Evolutionary conservation across 1,140 invertebrate species (phyloP), one percentile per base, ranked within the genome.

Genomic region (Drosophila melanica): DNA sequence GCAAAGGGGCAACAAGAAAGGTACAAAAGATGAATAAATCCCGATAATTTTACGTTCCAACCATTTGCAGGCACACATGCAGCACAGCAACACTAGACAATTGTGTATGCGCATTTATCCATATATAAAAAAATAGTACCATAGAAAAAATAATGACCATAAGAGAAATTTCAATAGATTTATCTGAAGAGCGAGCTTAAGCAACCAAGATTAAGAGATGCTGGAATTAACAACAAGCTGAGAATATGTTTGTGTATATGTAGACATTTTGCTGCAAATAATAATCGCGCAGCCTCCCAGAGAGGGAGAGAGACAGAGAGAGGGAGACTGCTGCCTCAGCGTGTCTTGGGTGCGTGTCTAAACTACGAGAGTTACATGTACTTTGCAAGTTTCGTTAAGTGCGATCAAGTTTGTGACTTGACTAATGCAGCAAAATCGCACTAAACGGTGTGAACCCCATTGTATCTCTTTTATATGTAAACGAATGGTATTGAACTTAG

Each of bases 1-100:
- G 41, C 30, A 57, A 62, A 59, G 54, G 23, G 44, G 44, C 20
- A 37, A 51, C 11, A 27, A 63, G 47, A 11, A 11, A 11, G 10
- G 11, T 0, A n/a, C 14, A 45, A 18, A 18, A 58, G 14, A 58
- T 45, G 33, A 58, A 58, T 45, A 33, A 27, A 18, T 16, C 55
- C 7, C 8, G 20, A 58, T 45, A 33, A 58, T 18, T 18, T 33
- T 44, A 4, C 10, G 8, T 45, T 33, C 45, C 6, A 2, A 3
- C 50, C 30, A 35, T 11, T 33, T 18, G n/a, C 50, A 33, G 8
- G n/a, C 27, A 18, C 12, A 57, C 27, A 27, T 57, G 9, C 39
- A 30, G 39, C 12, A n/a, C 18, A 27, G 35, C 11, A 55, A 42
- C 12, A 27, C 16, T 14, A 8, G 11, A 54, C 39, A 41, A 3